A percentile compares a stretch with the other conserved stretches of the same genome.
phyloP scores from a whole-genome alignment of 2,888 invertebrate genomes.

The Tyria jacobaeae region DNA sequence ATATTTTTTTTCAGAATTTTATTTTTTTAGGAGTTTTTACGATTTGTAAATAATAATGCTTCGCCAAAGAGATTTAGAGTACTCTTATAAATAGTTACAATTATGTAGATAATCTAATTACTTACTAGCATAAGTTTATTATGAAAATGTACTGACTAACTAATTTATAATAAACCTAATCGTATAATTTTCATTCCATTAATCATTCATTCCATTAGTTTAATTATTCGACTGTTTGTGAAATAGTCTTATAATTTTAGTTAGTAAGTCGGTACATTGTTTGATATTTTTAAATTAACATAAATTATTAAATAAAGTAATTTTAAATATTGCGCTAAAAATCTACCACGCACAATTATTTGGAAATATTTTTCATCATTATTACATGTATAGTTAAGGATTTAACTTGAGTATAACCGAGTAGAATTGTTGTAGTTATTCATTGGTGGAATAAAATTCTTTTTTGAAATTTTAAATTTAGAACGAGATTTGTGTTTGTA shows the following conservation, averaged over 20 bases:
- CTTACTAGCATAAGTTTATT: constrained; percentile 36
- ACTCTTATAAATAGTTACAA: constrained; percentile 61
- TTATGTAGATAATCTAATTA: constrained; percentile 47
- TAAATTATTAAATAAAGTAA: constrained; percentile 29
- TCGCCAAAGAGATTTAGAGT: constrained; percentile 76
- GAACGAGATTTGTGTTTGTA: neutral
- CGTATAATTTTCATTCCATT: constrained; percentile 22
- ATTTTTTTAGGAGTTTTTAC: constrained; percentile 43
- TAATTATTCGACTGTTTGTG: constrained; percentile 25
- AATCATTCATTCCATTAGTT: constrained; percentile 15
- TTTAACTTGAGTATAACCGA: constrained; percentile 22
- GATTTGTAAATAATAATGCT: constrained; percentile 72
- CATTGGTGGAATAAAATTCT: too few relatives aligned
- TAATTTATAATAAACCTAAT: constrained; percentile 1
- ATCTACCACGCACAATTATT: constrained; percentile 48
- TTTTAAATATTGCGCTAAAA: constrained; percentile 47
- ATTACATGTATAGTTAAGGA: constrained; percentile 21
- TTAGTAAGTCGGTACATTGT: constrained; percentile 39
- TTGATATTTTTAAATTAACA: constrained; percentile 41
- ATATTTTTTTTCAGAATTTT: constrained; percentile 43
- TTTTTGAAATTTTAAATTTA: neutral
- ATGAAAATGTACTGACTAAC: constrained; percentile 33
- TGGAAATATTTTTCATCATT: constrained; percentile 46
- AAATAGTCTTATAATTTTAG: constrained; percentile 31
- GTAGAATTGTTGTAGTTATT: too few relatives aligned